Evolutionary conservation across 92 coral and sea anemone genomes (phyloP).

Genomic region (Paramuricea clavata): DNA sequence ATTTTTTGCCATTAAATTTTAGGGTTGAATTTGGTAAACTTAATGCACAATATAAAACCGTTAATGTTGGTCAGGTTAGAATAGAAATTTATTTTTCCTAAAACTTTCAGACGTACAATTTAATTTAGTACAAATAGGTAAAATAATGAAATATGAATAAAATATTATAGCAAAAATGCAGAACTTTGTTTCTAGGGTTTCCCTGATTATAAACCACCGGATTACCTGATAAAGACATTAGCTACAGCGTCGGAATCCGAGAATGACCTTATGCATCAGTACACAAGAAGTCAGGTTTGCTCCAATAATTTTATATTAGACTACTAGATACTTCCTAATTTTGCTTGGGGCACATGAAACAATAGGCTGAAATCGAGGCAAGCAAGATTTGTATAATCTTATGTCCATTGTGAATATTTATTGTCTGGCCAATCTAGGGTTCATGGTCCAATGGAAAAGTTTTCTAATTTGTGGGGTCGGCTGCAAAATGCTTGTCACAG

Average conservation of each 20-base stretch:
- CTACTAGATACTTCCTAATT: too few species aligned
- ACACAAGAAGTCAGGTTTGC: constrained; percentile 93
- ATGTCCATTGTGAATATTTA: too few species aligned
- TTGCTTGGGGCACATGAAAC: too few species aligned
- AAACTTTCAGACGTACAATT: background rate
- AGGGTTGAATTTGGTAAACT: constrained; percentile 87
- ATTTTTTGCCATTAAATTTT: constrained; percentile 17
- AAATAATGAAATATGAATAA: too few species aligned
- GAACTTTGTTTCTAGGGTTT: constrained; percentile 64
- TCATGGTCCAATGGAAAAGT: too few species aligned
- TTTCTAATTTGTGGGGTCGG: too few species aligned
- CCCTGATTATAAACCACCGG: constrained; percentile 84
- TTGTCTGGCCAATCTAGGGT: too few species aligned
- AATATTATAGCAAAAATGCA: background rate
- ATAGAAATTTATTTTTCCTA: background rate
- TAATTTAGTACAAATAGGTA: too few species aligned
- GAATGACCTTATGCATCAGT: constrained; percentile 75
- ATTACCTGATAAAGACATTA: constrained; percentile 74
- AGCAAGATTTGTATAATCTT: too few species aligned
- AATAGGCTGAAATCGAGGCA: too few species aligned
- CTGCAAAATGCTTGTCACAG: too few species aligned
- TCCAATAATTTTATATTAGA: too few species aligned
- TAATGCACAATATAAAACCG: constrained; percentile 79
- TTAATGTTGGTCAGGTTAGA: constrained; percentile 91
- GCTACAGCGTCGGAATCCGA: constrained; percentile 66